phyloP scores from a whole-genome alignment of 2,797 vertebrate species.

The Semotilus atromaculatus region DNA sequence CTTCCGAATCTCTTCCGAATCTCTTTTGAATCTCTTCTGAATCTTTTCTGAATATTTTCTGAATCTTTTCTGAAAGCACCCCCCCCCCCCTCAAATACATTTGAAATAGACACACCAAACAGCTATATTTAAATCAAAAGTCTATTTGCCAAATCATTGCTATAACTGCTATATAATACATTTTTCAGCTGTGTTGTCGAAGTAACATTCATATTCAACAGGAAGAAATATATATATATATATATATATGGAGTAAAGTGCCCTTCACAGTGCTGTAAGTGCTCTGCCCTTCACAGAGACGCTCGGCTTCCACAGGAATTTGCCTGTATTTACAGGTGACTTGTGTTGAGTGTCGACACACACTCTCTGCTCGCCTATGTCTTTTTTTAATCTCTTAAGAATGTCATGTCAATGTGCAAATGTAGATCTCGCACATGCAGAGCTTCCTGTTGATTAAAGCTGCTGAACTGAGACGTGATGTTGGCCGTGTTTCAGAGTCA shows the following conservation, averaged over 20 bases:
- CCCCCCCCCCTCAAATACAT: too few species aligned
- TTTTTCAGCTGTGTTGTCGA: background rate
- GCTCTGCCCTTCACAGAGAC: background rate
- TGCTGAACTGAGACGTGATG: background rate
- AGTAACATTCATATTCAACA: background rate
- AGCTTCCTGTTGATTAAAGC: background rate
- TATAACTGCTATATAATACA: background rate
- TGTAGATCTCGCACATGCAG: background rate
- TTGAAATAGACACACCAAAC: background rate
- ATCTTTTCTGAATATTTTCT: too few species aligned
- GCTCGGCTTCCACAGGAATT: background rate
- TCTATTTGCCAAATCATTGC: background rate
- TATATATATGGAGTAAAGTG: too few species aligned
- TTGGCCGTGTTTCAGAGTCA: slow-evolving; percentile 82
- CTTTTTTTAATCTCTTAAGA: background rate
- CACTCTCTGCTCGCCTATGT: background rate
- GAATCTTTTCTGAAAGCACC: too few species aligned
- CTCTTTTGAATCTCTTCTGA: too few species aligned
- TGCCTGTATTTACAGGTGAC: too few species aligned
- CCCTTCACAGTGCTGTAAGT: slow-evolving; percentile 10
- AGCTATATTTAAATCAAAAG: too few species aligned
- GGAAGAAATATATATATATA: too few species aligned
- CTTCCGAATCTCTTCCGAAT: too few species aligned
- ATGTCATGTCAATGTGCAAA: background rate
- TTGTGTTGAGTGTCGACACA: background rate